A percentile compares a stretch with the other conserved stretches of the same genome.
phyloP scores from a whole-genome alignment of 2,113 vertebrate genomes.

The Mesocricetus auratus region DNA sequence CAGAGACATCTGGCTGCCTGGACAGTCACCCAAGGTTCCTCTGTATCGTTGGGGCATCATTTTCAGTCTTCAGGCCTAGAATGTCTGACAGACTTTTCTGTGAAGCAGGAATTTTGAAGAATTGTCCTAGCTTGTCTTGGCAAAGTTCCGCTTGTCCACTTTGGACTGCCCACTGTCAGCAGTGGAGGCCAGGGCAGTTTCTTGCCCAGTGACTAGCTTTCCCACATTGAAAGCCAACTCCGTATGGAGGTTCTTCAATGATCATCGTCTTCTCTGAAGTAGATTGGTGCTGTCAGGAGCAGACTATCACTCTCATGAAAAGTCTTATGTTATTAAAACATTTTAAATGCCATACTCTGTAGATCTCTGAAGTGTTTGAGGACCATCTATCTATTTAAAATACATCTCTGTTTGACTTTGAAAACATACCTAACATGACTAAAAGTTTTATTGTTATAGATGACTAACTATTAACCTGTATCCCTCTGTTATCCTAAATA shows the following conservation, averaged over 20 bases:
- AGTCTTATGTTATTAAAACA: background rate
- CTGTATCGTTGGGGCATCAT: background rate
- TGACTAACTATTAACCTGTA: background rate
- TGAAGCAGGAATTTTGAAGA: background rate
- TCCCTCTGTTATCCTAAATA: too few species aligned
- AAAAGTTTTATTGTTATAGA: background rate
- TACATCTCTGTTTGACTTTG: background rate
- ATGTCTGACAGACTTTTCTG: background rate
- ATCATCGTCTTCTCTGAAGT: background rate
- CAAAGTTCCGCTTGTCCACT: background rate
- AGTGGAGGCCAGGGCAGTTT: background rate
- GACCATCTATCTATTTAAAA: background rate
- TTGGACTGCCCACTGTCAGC: background rate
- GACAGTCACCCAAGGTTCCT: background rate
- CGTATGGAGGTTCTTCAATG: background rate
- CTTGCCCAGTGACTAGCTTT: background rate
- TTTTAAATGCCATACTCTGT: background rate
- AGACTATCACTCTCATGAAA: background rate
- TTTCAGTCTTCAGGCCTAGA: background rate
- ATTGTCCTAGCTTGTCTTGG: background rate
- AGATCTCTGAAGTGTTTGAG: background rate
- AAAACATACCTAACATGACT: background rate
- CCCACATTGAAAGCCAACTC: background rate
- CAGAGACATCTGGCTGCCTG: background rate
- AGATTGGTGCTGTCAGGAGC: background rate